Base-by-base conservation (phyloP, 2,888 invertebrate species). In the Drosophila formosana region DNA sequence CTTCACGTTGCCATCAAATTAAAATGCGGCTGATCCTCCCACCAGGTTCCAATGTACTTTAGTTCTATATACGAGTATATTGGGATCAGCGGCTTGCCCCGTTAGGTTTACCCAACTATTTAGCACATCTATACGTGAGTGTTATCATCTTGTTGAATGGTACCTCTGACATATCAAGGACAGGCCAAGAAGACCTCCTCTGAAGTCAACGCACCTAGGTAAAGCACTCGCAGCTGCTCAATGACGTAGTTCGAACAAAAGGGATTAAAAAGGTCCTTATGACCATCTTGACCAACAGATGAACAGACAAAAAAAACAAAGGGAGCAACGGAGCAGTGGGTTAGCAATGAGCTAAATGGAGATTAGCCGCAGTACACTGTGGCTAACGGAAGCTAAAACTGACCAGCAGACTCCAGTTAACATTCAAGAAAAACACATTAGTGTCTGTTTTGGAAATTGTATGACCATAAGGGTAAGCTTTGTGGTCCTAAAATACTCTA, bases 211-310 rank as follows among this genome's bases (percentile, higher is more conserved):
- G 63, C 64, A 63, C 34, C 3, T 6, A 39, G 7, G 4, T 18
- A 18, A 18, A 57, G 37, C 37, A n/a, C 51, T 60, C 53, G 52
- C 70, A 72, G 49, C 86, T 88, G 69, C 75, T 75, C 81, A 86
- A 80, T 82, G 72, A 55, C 58, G 66, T 77, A 82, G 73, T 74
- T 77, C 55, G 72, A 70, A 69, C 71, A 88, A 80, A 73, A 66
- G 69, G 80, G 80, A 85, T 78, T 82, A 72, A 72, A 77, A 55
- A 57, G 78, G 66, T 80, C 66, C 66, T 83, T 66, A 70, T 70
- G 84, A 64, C 70, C 77, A 75, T 8, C 26, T 25, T 25, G 18
- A 43, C 57, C 45, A 47, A 7, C 41, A 23, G 18, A 61, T 60
- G 68, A 70, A 37, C 58, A n/a, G 34, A 41, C 56, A 28, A 39